phyloP scores from a whole-genome alignment of 2,113 vertebrate genomes.

The Crotalus viridis region DNA sequence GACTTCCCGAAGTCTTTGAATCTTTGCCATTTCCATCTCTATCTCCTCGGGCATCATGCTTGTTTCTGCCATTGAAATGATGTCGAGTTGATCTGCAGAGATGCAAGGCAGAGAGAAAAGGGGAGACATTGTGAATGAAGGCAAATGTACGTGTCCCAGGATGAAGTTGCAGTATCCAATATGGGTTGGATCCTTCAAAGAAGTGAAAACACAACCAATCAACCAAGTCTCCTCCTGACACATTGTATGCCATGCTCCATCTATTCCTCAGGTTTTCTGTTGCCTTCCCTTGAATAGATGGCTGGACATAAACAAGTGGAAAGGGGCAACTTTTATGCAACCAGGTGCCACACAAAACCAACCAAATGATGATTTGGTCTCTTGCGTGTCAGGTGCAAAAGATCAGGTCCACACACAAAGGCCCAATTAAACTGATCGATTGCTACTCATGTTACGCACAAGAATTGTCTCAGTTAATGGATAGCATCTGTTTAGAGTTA shows the following conservation, averaged over 20 bases:
- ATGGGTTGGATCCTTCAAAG: neutral
- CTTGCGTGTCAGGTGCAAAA: too few species aligned
- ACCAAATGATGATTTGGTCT: too few species aligned
- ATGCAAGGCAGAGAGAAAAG: slow-evolving; percentile 45
- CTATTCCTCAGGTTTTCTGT: neutral
- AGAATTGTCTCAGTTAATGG: too few species aligned
- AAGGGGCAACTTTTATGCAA: too few species aligned
- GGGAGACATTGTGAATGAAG: neutral
- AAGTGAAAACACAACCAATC: slow-evolving; percentile 10
- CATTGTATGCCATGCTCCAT: neutral
- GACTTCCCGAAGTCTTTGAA: slow-evolving; percentile 94
- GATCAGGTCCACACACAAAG: too few species aligned
- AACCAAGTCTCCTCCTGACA: neutral
- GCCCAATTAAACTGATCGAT: too few species aligned
- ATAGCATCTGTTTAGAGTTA: too few species aligned
- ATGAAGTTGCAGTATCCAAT: neutral
- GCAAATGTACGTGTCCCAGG: neutral
- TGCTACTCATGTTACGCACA: too few species aligned
- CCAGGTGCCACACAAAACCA: too few species aligned
- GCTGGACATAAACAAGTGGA: neutral
- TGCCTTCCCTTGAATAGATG: neutral
- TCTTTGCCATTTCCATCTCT: slow-evolving; percentile 94
- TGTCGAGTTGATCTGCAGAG: slow-evolving; percentile 84
- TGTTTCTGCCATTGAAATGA: slow-evolving; percentile 94
- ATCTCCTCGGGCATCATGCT: slow-evolving; percentile 95